Conservation (phyloP, 2,113 vertebrate species). For the Vireo altiloquus region DNA sequence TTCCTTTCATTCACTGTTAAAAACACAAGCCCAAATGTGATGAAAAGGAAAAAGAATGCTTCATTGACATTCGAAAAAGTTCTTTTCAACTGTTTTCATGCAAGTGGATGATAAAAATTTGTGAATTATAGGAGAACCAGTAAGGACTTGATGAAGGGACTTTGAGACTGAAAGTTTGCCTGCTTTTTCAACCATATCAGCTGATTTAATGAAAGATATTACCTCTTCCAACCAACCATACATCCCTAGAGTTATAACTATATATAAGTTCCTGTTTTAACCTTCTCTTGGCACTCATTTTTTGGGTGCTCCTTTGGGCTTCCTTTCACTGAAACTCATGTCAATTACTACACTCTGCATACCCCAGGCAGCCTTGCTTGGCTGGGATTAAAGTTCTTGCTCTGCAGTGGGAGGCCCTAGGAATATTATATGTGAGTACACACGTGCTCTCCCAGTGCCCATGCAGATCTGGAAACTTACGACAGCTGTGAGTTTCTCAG, state of each 20-base stretch:
- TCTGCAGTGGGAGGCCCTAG: not conserved
- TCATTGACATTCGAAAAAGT: not conserved
- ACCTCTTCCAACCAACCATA: not conserved
- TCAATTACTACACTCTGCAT: not conserved
- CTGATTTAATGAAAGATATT: constrained; percentile 35
- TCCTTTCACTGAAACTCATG: not conserved
- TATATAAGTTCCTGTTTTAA: constrained; percentile 12
- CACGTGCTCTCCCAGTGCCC: not conserved
- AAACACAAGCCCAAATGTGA: not conserved
- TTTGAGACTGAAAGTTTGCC: not conserved
- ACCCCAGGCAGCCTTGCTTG: not conserved
- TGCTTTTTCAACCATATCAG: constrained; percentile 8
- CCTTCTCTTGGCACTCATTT: not conserved
- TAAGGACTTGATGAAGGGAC: not conserved
- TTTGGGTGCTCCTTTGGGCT: not conserved
- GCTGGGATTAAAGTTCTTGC: not conserved
- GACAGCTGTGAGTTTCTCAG: not conserved
- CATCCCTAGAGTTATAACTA: not conserved
- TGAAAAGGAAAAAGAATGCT: not conserved
- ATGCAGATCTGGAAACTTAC: not conserved
- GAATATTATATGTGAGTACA: too few relatives aligned
- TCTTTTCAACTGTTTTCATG: not conserved
- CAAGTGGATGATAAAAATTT: not conserved
- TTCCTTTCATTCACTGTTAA: not conserved
- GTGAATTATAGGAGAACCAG: not conserved